A percentile compares a stretch with the other conserved stretches of the same genome.
Evolutionary conservation across 2,888 invertebrate genomes (phyloP).

Genomic region (Lottia scabra): DNA sequence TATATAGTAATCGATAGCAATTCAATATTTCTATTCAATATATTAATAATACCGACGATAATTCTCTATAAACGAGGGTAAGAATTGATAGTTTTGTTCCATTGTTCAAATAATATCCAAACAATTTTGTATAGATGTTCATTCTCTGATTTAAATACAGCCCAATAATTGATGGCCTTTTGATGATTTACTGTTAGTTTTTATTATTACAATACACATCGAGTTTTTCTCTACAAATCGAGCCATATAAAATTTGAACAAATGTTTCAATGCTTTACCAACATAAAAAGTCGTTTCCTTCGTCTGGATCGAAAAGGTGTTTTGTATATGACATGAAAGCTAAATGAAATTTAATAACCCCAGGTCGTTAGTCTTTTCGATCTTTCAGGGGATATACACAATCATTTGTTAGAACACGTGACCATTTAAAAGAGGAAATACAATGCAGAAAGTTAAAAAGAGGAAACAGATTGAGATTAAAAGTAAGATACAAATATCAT

Average conservation of each 20-base stretch:
- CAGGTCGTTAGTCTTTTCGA: not conserved
- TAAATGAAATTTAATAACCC: conserved; percentile 4
- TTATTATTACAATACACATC: not conserved
- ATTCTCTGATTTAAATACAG: not conserved
- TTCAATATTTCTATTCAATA: not conserved
- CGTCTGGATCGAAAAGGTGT: not conserved
- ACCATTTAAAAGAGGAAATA: too few relatives aligned
- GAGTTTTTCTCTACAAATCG: not conserved
- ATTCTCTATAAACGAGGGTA: not conserved
- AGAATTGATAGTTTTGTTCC: not conserved
- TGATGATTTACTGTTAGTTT: not conserved
- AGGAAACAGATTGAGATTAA: too few relatives aligned
- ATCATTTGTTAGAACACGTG: too few relatives aligned
- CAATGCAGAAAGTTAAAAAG: too few relatives aligned
- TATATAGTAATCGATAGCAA: not conserved
- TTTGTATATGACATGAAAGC: not conserved
- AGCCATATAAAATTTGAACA: not conserved
- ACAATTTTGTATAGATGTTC: not conserved
- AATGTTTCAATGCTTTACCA: not conserved
- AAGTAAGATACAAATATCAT: too few relatives aligned
- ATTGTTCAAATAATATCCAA: not conserved
- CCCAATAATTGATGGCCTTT: not conserved
- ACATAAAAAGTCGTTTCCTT: not conserved
- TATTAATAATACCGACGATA: not conserved
- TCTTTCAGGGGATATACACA: not conserved